Evolutionary conservation across 2,797 vertebrate genomes (phyloP), one percentile per base, ranked within the genome.

Genomic region (Aulostomus chinensis): DNA sequence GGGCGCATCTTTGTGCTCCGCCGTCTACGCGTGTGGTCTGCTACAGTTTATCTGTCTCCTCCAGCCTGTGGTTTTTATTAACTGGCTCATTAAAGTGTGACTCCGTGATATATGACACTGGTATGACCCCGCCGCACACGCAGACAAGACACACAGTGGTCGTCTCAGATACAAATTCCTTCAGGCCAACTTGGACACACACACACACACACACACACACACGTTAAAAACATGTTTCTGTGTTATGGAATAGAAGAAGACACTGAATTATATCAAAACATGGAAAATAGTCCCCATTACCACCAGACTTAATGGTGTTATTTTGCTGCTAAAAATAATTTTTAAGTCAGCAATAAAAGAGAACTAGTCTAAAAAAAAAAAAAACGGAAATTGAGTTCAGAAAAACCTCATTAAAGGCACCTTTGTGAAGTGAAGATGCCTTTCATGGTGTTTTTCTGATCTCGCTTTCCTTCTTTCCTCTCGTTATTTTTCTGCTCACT

Each of bases 11-110:
- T 28, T 22, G 22, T 16, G 21, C 26, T 53, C 3, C 37, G n/a
- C 38, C 17, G 35, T 47, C 58, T 16, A 4, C 1, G 65, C 42
- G 78, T 85, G 80, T 82, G 80, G 78, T 76, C 76, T 50, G 24
- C 41, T 68, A 17, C 48, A 68, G 68, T 78, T 60, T 68, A 66
- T 78, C 72, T 43, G 67, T 65, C 71, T 73, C 62, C 70, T 53
- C 54, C 28, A 37, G 69, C 65, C 73, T 83, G 79, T 45, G 31
- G 31, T 43, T 78, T 85, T 82, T 81, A 86, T 84, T 85, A 84
- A 77, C 73, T 49, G 68, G 61, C 22, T 61, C 71, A 79, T 85
- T 82, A 81, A 83, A 74, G 73, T 39, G 39, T 7, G 34, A 72
- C 63, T 80, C 58, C 7, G 2, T 58, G 82, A 86, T 76, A 85